A percentile compares a stretch with the other conserved stretches of the same genome.
Conservation (phyloP, 2,888 invertebrate species). For the Philereme transversata region DNA sequence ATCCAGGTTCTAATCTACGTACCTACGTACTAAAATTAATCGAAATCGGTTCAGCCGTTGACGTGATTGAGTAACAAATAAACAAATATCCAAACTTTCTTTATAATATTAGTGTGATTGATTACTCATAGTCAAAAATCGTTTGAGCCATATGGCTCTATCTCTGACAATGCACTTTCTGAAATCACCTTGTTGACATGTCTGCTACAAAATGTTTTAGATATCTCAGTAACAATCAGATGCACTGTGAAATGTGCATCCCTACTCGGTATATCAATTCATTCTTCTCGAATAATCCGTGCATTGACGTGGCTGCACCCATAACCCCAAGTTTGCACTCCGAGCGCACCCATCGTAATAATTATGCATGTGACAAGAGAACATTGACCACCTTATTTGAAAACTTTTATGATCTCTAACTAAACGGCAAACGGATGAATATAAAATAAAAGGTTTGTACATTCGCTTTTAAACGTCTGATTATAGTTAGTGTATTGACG, state of each 20-base stretch:
- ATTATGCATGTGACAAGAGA: slow-evolving; percentile 42
- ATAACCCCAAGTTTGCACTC: slow-evolving; percentile 62
- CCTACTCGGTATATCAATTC: slow-evolving; percentile 35
- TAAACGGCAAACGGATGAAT: slow-evolving; percentile 41
- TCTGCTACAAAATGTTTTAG: no score
- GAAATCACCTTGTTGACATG: no score
- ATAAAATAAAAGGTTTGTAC: slow-evolving; percentile 27
- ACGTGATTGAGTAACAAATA: no score
- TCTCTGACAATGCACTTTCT: no score
- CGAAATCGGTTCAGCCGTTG: no score
- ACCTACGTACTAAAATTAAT: no score
- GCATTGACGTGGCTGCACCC: slow-evolving; percentile 72
- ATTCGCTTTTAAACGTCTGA: slow-evolving; percentile 22
- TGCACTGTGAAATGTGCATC: slow-evolving; percentile 14
- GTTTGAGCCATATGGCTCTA: no score
- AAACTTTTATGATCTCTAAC: slow-evolving; percentile 44
- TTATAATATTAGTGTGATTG: no score
- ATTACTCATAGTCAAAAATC: no score
- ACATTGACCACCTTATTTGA: slow-evolving; percentile 47
- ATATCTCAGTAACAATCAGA: not conserved
- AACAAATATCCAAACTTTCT: no score
- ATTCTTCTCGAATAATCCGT: slow-evolving; percentile 74
- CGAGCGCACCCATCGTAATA: slow-evolving; percentile 55
- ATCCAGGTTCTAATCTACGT: no score
- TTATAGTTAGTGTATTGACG: slow-evolving; percentile 9